phyloP scores from a whole-genome alignment of 2,113 vertebrate genomes.

The Platichthys stellatus region DNA sequence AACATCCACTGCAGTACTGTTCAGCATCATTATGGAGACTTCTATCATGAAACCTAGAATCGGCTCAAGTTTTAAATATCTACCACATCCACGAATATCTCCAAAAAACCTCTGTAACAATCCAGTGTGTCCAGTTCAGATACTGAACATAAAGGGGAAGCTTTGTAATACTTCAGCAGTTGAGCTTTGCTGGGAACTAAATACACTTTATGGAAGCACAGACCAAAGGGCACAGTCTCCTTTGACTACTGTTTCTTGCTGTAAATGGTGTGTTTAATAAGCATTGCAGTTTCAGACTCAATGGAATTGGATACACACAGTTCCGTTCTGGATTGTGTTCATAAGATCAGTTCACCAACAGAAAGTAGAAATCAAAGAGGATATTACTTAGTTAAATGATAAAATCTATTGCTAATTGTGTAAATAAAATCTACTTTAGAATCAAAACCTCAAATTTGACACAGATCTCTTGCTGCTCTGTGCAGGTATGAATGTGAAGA shows the following conservation, averaged over 20 bases:
- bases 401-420: too few relatives aligned
- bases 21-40: constrained; percentile 25
- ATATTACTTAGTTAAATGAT: too few relatives aligned
- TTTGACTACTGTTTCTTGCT: constrained; percentile 19
- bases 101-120: background rate
- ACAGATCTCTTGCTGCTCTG: too few relatives aligned
- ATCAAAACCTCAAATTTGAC: too few relatives aligned
- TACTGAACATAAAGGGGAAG: background rate
- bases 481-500: too few relatives aligned
- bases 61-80: constrained; percentile 9
- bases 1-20: constrained; percentile 31
- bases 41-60: constrained; percentile 6
- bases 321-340: too few relatives aligned
- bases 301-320: background rate
- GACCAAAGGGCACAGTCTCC: constrained; percentile 1
- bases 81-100: constrained; percentile 22
- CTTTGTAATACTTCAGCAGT: background rate
- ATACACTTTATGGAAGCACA: background rate
- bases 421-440: too few relatives aligned
- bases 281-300: constrained; percentile 7
- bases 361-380: too few relatives aligned
- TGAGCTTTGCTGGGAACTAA: constrained; percentile 8
- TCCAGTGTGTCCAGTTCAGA: constrained; percentile 7
- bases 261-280: constrained; percentile 4
- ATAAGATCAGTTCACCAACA: background rate